phyloP scores from a whole-genome alignment of 2,888 invertebrate species.

The Drosophila peninsularis region DNA sequence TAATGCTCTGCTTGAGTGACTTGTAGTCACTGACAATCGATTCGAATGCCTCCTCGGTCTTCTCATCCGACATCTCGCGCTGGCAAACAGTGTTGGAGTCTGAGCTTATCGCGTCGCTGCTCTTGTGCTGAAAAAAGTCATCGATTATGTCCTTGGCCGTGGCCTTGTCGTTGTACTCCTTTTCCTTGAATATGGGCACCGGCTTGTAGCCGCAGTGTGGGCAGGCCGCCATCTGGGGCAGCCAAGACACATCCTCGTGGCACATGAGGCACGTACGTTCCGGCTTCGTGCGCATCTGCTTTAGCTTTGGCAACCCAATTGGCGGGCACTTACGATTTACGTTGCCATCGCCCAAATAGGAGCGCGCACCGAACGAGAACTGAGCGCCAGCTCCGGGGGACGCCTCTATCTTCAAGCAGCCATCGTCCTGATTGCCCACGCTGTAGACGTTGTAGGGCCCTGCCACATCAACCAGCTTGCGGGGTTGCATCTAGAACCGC shows the following conservation, averaged over 20 bases:
- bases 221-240: constrained; percentile 84
- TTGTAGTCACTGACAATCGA: constrained; percentile 50
- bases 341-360: constrained; percentile 49
- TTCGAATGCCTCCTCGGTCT: constrained; percentile 53
- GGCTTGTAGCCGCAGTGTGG: constrained; percentile 82
- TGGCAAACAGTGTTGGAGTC: neutral
- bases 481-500: neutral
- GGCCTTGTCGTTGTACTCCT: constrained; percentile 71
- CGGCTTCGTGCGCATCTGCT: constrained; percentile 42
- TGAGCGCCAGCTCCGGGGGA: constrained; percentile 37
- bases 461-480: constrained; percentile 48
- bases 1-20: constrained; percentile 44
- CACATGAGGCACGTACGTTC: constrained; percentile 75
- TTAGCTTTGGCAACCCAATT: constrained; percentile 41
- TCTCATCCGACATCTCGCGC: constrained; percentile 7
- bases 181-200: constrained; percentile 69
- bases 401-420: constrained; percentile 33
- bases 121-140: constrained; percentile 60
- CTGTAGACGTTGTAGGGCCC: constrained; percentile 56
- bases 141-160: constrained; percentile 79
- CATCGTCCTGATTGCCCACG: neutral
- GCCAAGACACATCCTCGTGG: constrained; percentile 78
- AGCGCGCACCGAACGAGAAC: constrained; percentile 22
- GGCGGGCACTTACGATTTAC: constrained; percentile 45
- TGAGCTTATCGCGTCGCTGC: constrained; percentile 3